A percentile compares a stretch with the other conserved stretches of the same genome.
phyloP scores from a whole-genome alignment of 2,113 vertebrate genomes.

The Eira barbara region DNA sequence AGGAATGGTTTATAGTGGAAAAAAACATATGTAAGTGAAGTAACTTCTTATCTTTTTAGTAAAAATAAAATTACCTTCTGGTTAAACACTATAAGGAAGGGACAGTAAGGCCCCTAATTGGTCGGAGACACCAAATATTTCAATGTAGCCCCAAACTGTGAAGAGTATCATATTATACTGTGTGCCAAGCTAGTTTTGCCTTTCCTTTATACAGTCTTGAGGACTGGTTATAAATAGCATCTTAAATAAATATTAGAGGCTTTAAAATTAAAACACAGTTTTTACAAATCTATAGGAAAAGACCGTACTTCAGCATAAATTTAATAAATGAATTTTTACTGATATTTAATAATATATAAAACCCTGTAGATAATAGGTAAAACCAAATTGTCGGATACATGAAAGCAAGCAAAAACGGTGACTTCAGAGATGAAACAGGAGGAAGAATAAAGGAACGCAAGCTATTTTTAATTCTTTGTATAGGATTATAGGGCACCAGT shows the following conservation, averaged over 20 bases:
- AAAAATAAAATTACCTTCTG: background rate
- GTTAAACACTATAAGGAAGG: background rate
- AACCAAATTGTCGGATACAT: background rate
- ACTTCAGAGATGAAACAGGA: background rate
- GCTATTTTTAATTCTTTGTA: background rate
- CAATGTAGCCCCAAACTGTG: background rate
- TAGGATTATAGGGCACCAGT: background rate
- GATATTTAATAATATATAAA: background rate
- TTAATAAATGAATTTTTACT: background rate
- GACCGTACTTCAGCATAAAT: background rate
- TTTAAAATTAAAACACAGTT: background rate
- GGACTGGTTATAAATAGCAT: background rate
- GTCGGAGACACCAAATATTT: background rate
- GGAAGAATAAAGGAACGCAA: background rate
- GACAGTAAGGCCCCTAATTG: background rate
- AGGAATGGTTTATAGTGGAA: background rate
- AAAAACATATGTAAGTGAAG: background rate
- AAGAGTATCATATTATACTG: background rate
- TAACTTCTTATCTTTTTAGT: background rate
- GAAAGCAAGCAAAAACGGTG: background rate
- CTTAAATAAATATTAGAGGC: background rate
- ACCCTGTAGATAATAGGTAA: background rate
- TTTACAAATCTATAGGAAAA: slow-evolving; percentile 34
- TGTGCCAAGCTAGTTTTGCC: background rate
- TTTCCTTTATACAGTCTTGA: background rate